Conservation (phyloP, 2,888 invertebrate genomes). For the Mechanitis messenoides region DNA sequence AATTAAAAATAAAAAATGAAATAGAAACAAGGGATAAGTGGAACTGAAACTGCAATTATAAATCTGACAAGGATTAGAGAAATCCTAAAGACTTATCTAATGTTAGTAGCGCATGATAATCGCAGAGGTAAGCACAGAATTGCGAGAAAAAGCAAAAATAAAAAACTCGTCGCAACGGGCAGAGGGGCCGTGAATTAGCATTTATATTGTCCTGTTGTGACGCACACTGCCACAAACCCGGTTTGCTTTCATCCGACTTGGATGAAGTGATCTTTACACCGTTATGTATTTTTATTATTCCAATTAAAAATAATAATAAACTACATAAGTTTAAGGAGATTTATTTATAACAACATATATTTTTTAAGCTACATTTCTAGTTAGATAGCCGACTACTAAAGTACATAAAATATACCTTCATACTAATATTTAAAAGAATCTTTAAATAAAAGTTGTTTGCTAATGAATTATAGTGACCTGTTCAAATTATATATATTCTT, state of each 20-base stretch:
- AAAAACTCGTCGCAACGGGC: conserved; percentile 42
- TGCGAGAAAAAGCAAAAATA: conserved; percentile 21
- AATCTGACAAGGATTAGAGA: conserved; percentile 1
- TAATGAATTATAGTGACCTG: too few relatives aligned
- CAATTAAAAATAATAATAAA: not conserved
- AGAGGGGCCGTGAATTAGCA: conserved; percentile 29
- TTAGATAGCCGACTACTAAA: too few relatives aligned
- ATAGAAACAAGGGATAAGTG: conserved; percentile 9
- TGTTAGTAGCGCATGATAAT: conserved; percentile 35
- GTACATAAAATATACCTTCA: too few relatives aligned
- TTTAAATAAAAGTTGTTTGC: too few relatives aligned
- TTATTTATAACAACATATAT: conserved; percentile 5
- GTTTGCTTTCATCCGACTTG: conserved; percentile 18
- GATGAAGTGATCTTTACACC: conserved; percentile 15
- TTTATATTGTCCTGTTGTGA: conserved; percentile 32
- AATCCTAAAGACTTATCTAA: conserved; percentile 18
- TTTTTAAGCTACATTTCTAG: not conserved
- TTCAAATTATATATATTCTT: too few relatives aligned
- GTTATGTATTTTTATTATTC: conserved; percentile 4
- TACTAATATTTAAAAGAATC: too few relatives aligned
- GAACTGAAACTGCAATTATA: conserved; percentile 10
- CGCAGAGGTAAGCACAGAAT: conserved; percentile 37
- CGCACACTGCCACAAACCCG: conserved; percentile 20
- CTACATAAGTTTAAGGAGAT: conserved; percentile 4
- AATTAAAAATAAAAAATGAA: not conserved